Conservation (phyloP, 2,888 invertebrate genomes). For the Pyrochroa serraticornis region DNA sequence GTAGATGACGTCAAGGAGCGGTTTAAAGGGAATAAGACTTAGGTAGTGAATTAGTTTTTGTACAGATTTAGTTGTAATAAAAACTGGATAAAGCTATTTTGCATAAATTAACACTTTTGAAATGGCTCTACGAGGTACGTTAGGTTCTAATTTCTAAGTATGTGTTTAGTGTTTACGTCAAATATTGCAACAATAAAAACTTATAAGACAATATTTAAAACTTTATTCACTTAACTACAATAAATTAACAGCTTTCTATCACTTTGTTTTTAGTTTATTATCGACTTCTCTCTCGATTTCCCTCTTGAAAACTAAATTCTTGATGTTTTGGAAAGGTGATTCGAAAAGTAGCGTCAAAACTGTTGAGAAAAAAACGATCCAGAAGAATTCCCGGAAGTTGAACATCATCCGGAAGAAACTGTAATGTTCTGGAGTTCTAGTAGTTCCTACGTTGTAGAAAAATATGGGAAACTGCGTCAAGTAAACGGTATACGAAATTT, state of each 20-base stretch:
- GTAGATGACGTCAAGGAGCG: background rate
- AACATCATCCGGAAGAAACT: slow-evolving; percentile 64
- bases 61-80: slow-evolving; percentile 38
- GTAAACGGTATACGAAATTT: slow-evolving; percentile 73
- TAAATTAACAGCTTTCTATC: slow-evolving; percentile 3
- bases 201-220: background rate
- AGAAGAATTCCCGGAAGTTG: slow-evolving; percentile 65
- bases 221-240: slow-evolving; percentile 1
- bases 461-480: slow-evolving; percentile 74
- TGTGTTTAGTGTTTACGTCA: too few species aligned
- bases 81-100: slow-evolving; percentile 24
- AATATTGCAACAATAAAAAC: slow-evolving; percentile 1
- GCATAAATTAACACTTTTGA: slow-evolving; percentile 15
- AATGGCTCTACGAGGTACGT: slow-evolving; percentile 23
- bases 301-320: slow-evolving; percentile 59
- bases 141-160: background rate
- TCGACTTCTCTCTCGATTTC: background rate
- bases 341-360: slow-evolving; percentile 69
- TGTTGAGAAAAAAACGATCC: slow-evolving; percentile 63
- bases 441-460: slow-evolving; percentile 71
- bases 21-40: slow-evolving; percentile 7
- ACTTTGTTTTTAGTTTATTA: too few species aligned
- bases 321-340: slow-evolving; percentile 73
- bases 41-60: slow-evolving; percentile 33
- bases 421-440: slow-evolving; percentile 64